A percentile compares a stretch with the other conserved stretches of the same genome.
These are phyloP conservation scores for Lissonota sp. DNA, from an alignment of 2,888 invertebrate genomes.

Conservation along the genomic window DNA sequence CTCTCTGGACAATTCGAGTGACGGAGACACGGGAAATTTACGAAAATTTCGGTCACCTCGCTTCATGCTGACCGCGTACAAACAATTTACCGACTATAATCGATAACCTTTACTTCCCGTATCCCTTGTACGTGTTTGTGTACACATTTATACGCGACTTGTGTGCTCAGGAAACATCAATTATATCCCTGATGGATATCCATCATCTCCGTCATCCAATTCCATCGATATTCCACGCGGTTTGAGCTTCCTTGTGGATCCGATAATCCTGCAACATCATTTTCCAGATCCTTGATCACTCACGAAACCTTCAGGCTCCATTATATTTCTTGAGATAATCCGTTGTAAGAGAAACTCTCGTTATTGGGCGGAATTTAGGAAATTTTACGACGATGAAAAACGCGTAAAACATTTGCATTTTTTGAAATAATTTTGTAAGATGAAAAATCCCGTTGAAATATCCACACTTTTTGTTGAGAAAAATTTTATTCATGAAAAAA, in stretches of 20 bases:
- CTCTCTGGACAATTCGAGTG: not conserved
- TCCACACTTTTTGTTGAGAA: not conserved
- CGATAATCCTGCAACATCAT: too few species aligned
- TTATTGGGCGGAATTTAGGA: too few species aligned
- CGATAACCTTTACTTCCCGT: constrained; percentile 35
- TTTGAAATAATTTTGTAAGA: too few species aligned
- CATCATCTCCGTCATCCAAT: constrained; percentile 30
- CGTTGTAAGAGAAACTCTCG: too few species aligned
- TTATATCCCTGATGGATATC: constrained; percentile 59
- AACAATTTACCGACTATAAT: constrained; percentile 48
- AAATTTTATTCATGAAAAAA: not conserved
- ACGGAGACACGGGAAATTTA: not conserved
- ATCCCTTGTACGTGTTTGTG: not conserved
- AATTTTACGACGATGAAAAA: too few species aligned
- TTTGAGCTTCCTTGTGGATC: not conserved
- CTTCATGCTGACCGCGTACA: constrained; percentile 7
- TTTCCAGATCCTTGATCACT: too few species aligned
- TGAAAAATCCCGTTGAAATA: too few species aligned
- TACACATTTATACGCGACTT: not conserved
- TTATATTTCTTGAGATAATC: too few species aligned
- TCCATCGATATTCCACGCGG: constrained; percentile 31
- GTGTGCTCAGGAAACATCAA: constrained; percentile 44
- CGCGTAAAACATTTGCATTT: too few species aligned
- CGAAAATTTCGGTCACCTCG: constrained; percentile 35
- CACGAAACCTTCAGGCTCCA: too few species aligned